Evolutionary conservation across 2,797 vertebrate species (phyloP), one percentile per base, ranked within the genome.

Genomic region (Pelochelys cantorii): DNA sequence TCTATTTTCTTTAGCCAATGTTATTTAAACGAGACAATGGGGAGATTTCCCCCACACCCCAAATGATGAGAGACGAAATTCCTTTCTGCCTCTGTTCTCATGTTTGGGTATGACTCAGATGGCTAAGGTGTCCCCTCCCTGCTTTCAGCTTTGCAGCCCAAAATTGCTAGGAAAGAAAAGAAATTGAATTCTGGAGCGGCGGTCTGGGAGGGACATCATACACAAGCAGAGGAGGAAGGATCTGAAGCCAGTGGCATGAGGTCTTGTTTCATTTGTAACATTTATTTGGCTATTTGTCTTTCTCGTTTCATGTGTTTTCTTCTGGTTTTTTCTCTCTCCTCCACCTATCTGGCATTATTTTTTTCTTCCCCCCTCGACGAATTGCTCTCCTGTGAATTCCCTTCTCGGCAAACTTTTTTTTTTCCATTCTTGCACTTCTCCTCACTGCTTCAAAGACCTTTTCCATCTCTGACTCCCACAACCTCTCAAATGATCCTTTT

Each of bases 91-190:
- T 55, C 54, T 11, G 65, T 74, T 86, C 18, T 90, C 86, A 68
- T 83, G 27, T 29, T 60, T 27, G 3, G 1, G 79, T 68, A 54
- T 94, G 95, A 95, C 86, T 95, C 96, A 93, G 86, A 90, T 71
- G 60, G 79, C n/a, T 34, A 3, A 90, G 74, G 68, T 85, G 53
- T 95, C 96, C 86, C 91, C 91, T 95, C 94, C 88, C 93, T 91
- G 48, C 37, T 92, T 78, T 77, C 81, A 87, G 90, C 10, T 42
- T 89, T n/a, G 84, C 37, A 31, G 82, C 20, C 77, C 62, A 34
- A 11, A 65, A 77, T 13, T 85, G 37, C 80, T 83, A 48, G 84
- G 54, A 71, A 93, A 74, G 22, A 77, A 93, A 93, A 87, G 8
- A 17, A 80, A 78, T 68, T 18, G 18, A 3, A 74, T 90, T 91